Evolutionary conservation across 2,888 invertebrate genomes (phyloP), one percentile per base, ranked within the genome.

Genomic region (Koerneria pararmatus): DNA sequence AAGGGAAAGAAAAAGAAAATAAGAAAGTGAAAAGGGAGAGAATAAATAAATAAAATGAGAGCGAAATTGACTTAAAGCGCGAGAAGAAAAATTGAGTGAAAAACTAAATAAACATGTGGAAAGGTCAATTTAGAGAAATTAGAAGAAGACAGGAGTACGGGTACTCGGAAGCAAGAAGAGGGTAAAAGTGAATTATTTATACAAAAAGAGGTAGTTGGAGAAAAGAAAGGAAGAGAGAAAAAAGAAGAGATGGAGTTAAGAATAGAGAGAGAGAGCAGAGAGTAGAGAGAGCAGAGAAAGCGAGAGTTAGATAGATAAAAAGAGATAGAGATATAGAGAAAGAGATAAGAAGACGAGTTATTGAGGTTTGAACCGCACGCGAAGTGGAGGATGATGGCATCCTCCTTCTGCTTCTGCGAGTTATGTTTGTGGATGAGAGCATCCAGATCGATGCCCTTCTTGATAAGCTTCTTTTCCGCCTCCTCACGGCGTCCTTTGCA

Each of bases 1-100:
- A 74, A 68, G 19, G 48, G 34, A 72, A 72, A 67, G 61, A 74
- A 73, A 24, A 37, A 37, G 4, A 59, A 4, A 35, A 22, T 34
- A 37, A 22, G n/a, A 5, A 22, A 59, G 2, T 32, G n/a, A 29
- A 5, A 24, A 15, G 8, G 11, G 54, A n/a, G 8, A 54, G 24
- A 54, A 54, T n/a, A 56, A 56, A 56, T 29, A 56, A 56, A 22
- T 5, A 31, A 8, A 29, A 6, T 11, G 58, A 57, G 35, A 29
- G 11, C 58, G 2, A 57, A 56, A 11, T 29, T 5, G 31, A 19
- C n/a, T 34, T 24, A 57, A 31, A 57, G 24, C 31, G 35, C 24
- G 2, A n/a, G 24, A 8, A 34, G 2, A 11, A 31, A 29, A 35
- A 57, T 34, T 8, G 58, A 57, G n/a, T 3, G 58, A 2, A 31